Base-by-base conservation (phyloP, 2,797 vertebrate species). In the Hypotaenidia okinawae region DNA sequence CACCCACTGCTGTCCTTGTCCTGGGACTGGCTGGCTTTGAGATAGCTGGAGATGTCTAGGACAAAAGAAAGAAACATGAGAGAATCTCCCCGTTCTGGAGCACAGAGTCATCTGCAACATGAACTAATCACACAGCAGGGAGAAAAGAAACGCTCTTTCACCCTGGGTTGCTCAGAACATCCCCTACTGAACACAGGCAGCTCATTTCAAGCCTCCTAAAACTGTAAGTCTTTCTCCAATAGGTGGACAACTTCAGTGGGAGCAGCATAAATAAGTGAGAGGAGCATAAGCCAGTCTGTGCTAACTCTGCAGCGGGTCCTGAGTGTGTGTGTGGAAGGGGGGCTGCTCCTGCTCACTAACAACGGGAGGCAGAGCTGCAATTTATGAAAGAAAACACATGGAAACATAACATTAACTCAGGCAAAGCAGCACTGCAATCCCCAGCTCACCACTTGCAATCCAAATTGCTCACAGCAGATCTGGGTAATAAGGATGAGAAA, bases 41-140 rank as follows among this genome's bases (percentile, higher is more conserved):
- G 63, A 57, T 84, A 87, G 55, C 92, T 87, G 94, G 68, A 97
- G 96, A 91, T 81, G 95, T 94, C 97, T 98, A 94, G 90, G 96
- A 97, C 30, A 96, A 95, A 97, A 97, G 75, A 97, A 67, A 94
- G 15, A 89, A 72, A 33, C 14, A 67, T 96, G 91, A 97, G 91
- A 94, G 41, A 68, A 90, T 7, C 24, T 39, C 33, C 78, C 39
- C 68, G 2, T 37, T 64, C 55, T 66, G 80, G 59, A 93, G 74
- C 59, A 84, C 62, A 9, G 3, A 30, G 49, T 55, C 63, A 78
- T 62, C 66, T 64, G 74, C 91, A 91, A 24, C 73, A 76, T 47
- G 45, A 86, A 87, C 77, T 88, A 39, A 89, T 54, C 68, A 82
- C 80, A 18, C 89, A 58, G 84, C n/a, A 6, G 35, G 95, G 57